Conservation (phyloP, 2,113 vertebrate species). For the Sinocyclocheilus rhinocerous region DNA sequence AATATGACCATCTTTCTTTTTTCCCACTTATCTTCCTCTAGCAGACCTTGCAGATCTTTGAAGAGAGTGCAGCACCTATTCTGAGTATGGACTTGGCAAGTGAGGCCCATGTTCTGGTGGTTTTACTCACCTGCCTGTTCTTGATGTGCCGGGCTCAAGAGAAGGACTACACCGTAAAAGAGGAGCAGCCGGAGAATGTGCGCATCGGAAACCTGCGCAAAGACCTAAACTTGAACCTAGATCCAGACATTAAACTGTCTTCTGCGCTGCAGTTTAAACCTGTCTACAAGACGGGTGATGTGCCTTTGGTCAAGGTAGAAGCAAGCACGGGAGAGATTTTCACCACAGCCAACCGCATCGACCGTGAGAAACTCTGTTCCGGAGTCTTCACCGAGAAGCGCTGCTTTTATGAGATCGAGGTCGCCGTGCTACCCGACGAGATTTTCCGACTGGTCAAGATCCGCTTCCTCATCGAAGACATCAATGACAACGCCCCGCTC, state of each 20-base stretch:
- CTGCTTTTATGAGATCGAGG: slow-evolving; percentile 97
- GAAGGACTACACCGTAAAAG: slow-evolving; percentile 92
- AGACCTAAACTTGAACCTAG: slow-evolving; percentile 91
- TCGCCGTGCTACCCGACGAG: slow-evolving; percentile 94
- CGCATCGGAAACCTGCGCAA: slow-evolving; percentile 93
- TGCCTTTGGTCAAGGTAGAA: slow-evolving; percentile 91
- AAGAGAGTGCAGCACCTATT: slow-evolving; percentile 66
- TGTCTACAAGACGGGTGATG: slow-evolving; percentile 94
- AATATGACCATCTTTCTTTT: slow-evolving; percentile 57
- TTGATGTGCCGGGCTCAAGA: slow-evolving; percentile 90
- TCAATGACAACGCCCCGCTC: slow-evolving; percentile 96
- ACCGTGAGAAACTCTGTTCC: slow-evolving; percentile 95
- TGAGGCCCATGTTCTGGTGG: slow-evolving; percentile 85
- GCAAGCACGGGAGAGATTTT: slow-evolving; percentile 95
- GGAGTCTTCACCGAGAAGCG: slow-evolving; percentile 83
- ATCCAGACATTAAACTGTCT: slow-evolving; percentile 84
- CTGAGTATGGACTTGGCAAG: slow-evolving; percentile 93
- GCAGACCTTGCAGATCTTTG: slow-evolving; percentile 68
- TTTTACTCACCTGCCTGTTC: slow-evolving; percentile 86
- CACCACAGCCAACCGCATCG: slow-evolving; percentile 91
- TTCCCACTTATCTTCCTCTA: slow-evolving; percentile 47
- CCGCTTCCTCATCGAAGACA: slow-evolving; percentile 97
- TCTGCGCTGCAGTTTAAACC: slow-evolving; percentile 95
- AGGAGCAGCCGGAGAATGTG: slow-evolving; percentile 95
- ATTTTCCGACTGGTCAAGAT: slow-evolving; percentile 97